phyloP scores from a whole-genome alignment of 2,888 invertebrate species.

The Aleiodes testaceus region DNA sequence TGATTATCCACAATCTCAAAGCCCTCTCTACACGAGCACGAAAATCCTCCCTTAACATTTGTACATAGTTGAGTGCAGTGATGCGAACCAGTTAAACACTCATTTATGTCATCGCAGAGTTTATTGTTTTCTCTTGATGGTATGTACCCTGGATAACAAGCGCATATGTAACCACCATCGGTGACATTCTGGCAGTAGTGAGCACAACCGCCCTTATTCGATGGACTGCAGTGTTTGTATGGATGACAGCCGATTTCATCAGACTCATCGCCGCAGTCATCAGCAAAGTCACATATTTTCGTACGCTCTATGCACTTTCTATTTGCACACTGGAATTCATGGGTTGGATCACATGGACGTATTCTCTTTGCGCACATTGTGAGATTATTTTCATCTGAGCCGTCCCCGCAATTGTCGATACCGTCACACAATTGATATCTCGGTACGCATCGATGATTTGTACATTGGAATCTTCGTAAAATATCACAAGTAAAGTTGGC shows the following conservation, averaged over 20 bases:
- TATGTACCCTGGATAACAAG: conserved; percentile 90
- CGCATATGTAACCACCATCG: conserved; percentile 90
- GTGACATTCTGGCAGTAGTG: conserved; percentile 92
- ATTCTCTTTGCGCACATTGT: conserved; percentile 86
- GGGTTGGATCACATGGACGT: conserved; percentile 83
- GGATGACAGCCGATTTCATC: conserved; percentile 91
- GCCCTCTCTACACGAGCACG: conserved; percentile 89
- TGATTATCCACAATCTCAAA: conserved; percentile 84
- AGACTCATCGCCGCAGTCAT: conserved; percentile 92
- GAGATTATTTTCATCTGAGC: conserved; percentile 96
- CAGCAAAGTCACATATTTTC: conserved; percentile 89
- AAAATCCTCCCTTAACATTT: conserved; percentile 92
- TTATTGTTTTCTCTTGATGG: conserved; percentile 87
- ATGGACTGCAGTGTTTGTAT: conserved; percentile 70
- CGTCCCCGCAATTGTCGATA: conserved; percentile 94
- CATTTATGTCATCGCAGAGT: conserved; percentile 91
- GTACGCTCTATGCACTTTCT: conserved; percentile 86
- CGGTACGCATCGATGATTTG: conserved; percentile 90
- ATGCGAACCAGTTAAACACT: conserved; percentile 87
- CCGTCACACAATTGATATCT: conserved; percentile 92
- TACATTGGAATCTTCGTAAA: conserved; percentile 89
- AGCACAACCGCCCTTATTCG: conserved; percentile 87
- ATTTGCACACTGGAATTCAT: conserved; percentile 92
- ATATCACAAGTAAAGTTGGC: conserved; percentile 90
- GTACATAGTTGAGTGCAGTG: conserved; percentile 95